These are phyloP conservation scores for Drosophila tsacasi DNA, from an alignment of 1,140 invertebrate species.

Conservation along the genomic window DNA sequence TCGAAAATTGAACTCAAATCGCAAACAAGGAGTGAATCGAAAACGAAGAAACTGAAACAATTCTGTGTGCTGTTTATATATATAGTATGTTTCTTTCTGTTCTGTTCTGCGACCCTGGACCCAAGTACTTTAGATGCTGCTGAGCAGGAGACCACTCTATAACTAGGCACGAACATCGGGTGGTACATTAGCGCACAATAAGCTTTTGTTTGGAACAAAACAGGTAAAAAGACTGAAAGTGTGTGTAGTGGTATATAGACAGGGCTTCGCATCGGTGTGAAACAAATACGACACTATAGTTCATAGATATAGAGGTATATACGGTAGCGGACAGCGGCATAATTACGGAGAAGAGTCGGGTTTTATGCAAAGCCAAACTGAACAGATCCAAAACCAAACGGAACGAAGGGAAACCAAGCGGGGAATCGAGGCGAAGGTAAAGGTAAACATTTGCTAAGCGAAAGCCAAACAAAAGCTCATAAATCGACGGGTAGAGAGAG, in stretches of 20 bases:
- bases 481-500: constrained; percentile 63
- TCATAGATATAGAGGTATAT: constrained; percentile 34
- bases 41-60: constrained; percentile 5
- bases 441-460: constrained; percentile 81
- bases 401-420: constrained; percentile 34
- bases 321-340: constrained; percentile 23
- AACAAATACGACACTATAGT: constrained; percentile 59
- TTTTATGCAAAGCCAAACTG: constrained; percentile 60
- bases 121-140: constrained; percentile 12
- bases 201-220: constrained; percentile 44
- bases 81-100: constrained; percentile 25
- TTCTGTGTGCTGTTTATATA: constrained; percentile 29
- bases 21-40: constrained; percentile 29
- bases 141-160: constrained; percentile 20
- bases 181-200: constrained; percentile 45
- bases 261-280: constrained; percentile 43
- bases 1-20: constrained; percentile 23
- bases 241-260: constrained; percentile 48
- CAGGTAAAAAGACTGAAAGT: constrained; percentile 12
- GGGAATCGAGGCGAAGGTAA: constrained; percentile 41
- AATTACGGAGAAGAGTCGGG: constrained; percentile 53
- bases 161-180: constrained; percentile 29
- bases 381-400: constrained; percentile 31
- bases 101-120: constrained; percentile 26
- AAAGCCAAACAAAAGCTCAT: constrained; percentile 82